These are phyloP conservation scores for Stenopsyche tienmushanensis DNA, from an alignment of 1,140 invertebrate genomes.

Conservation along the genomic window DNA sequence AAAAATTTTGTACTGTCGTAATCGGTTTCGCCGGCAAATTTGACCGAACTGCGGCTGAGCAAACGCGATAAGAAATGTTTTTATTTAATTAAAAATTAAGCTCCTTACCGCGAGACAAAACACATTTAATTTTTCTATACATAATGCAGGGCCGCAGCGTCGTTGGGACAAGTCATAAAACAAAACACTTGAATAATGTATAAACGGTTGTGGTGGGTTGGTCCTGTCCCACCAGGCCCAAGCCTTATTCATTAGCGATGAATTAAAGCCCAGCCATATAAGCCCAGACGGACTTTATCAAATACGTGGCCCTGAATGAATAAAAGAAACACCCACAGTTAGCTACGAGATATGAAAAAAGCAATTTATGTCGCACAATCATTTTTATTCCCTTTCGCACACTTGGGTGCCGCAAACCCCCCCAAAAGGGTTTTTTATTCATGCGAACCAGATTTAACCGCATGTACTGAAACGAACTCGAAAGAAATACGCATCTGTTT, in stretches of 20 bases:
- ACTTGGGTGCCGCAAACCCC: not conserved
- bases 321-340: conserved; percentile 21
- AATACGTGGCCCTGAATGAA: conserved; percentile 26
- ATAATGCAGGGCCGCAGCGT: not conserved
- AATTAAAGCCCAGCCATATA: conserved; percentile 29
- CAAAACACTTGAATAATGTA: conserved; percentile 29
- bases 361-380: conserved; percentile 33
- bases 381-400: conserved; percentile 31
- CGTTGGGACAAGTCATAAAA: conserved; percentile 23
- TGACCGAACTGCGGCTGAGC: not conserved
- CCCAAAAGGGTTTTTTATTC: not conserved
- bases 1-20: not conserved
- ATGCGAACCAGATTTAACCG: not conserved
- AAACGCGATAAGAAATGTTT: conserved; percentile 12
- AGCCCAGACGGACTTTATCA: not conserved
- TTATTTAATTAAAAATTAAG: conserved; percentile 27
- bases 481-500: too few relatives aligned
- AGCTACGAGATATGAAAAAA: conserved; percentile 18
- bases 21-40: not conserved
- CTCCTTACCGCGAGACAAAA: conserved; percentile 4
- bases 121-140: not conserved
- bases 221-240: conserved; percentile 4
- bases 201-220: conserved; percentile 9
- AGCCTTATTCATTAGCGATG: conserved; percentile 36
- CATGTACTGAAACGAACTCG: not conserved